These are phyloP conservation scores for Labroides dimidiatus DNA, from an alignment of 2,797 vertebrate species.

Conservation along the genomic window DNA sequence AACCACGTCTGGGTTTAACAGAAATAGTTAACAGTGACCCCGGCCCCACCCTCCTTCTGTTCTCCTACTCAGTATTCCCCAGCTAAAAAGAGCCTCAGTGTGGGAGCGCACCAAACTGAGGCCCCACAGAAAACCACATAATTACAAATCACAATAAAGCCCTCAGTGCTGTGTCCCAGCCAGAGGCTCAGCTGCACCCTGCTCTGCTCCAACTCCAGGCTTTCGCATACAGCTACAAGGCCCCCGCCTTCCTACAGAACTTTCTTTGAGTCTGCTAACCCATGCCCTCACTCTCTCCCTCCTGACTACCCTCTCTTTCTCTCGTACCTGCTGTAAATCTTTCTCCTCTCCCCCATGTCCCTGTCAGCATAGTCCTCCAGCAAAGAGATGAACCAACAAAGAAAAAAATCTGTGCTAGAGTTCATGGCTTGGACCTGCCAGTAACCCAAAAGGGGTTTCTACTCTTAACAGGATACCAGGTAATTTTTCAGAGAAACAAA, in stretches of 20 bases:
- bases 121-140: constrained; percentile 84
- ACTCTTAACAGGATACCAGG: background rate
- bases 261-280: constrained; percentile 48
- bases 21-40: constrained; percentile 69
- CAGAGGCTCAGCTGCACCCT: constrained; percentile 80
- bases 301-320: constrained; percentile 10
- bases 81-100: constrained; percentile 81
- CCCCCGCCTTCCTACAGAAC: constrained; percentile 25
- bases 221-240: constrained; percentile 30
- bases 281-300: constrained; percentile 25
- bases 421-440: background rate
- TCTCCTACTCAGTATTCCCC: constrained; percentile 73
- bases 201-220: constrained; percentile 67
- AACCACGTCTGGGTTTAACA: constrained; percentile 59
- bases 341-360: background rate
- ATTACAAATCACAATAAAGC: constrained; percentile 88
- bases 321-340: constrained; percentile 31
- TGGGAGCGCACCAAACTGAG: constrained; percentile 80
- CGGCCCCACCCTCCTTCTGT: constrained; percentile 71
- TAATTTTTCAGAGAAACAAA: background rate
- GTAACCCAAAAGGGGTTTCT: background rate
- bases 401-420: background rate
- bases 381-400: background rate
- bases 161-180: constrained; percentile 75
- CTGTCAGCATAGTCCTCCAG: background rate